A percentile compares a stretch with the other conserved stretches of the same genome.
phyloP scores from a whole-genome alignment of 2,113 vertebrate genomes.

The Ammodytes dubius region DNA sequence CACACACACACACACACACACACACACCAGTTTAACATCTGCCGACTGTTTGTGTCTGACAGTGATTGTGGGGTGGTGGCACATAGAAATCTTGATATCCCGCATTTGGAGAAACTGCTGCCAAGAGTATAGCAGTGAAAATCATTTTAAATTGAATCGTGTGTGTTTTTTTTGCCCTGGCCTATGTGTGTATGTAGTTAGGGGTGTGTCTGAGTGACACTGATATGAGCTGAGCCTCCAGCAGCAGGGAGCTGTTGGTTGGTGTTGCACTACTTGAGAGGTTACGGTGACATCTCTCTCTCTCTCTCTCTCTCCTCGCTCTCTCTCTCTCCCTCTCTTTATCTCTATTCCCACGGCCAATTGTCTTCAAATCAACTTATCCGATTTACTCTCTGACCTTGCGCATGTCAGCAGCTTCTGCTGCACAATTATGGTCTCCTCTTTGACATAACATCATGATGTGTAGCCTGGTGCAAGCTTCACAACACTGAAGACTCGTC shows the following conservation, averaged over 20 bases:
- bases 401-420: background rate
- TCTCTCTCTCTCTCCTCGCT: conserved; percentile 2
- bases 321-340: conserved; percentile 1
- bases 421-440: background rate
- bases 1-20: conserved; percentile 2
- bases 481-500: background rate
- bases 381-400: conserved; percentile 36
- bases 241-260: conserved; percentile 51
- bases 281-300: conserved; percentile 43
- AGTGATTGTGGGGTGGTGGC: conserved; percentile 35
- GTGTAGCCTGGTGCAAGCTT: background rate
- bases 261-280: conserved; percentile 31
- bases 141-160: conserved; percentile 48
- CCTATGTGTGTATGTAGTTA: conserved; percentile 12
- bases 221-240: conserved; percentile 52
- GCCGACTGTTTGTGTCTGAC: conserved; percentile 25
- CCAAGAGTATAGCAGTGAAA: conserved; percentile 27
- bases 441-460: conserved; percentile 38
- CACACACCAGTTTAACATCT: conserved; percentile 15
- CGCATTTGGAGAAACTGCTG: conserved; percentile 43
- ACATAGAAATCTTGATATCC: conserved; percentile 43
- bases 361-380: conserved; percentile 56
- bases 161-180: conserved; percentile 2
- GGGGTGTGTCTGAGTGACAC: conserved; percentile 46
- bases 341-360: conserved; percentile 41